A percentile compares a stretch with the other conserved stretches of the same genome.
These are phyloP conservation scores for Mastigias papua DNA, from an alignment of 30 jellyfish, hydroid and myxozoan species.

Conservation along the genomic window DNA sequence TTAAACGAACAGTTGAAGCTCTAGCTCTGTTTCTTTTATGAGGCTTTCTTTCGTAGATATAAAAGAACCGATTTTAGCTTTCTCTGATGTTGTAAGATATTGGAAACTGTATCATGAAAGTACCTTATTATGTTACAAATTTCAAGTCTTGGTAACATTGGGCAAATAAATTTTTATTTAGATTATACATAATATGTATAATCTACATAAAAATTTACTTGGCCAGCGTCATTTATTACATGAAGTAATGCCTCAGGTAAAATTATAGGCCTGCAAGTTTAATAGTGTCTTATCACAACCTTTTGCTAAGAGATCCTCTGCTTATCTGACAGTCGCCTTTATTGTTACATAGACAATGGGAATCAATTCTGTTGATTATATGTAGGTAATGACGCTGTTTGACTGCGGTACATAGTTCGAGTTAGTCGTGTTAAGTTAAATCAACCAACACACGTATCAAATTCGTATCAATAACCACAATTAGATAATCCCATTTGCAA, in stretches of 20 bases:
- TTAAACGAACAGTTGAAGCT: no score
- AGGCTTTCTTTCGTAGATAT: no score
- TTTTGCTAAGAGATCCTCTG: neutral
- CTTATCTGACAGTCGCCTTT: neutral
- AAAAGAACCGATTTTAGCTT: no score
- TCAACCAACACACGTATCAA: neutral
- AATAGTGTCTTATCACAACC: neutral
- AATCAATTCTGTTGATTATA: neutral
- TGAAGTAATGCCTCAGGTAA: neutral
- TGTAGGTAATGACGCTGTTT: neutral
- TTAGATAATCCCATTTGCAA: neutral
- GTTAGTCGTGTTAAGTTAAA: neutral
- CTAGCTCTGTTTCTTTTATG: no score
- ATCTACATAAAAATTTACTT: no score
- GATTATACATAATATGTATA: no score
- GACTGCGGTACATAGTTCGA: constrained; percentile 8
- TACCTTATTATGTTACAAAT: no score
- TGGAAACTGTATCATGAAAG: no score
- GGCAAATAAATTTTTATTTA: no score
- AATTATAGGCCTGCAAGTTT: neutral
- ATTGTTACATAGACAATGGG: constrained; percentile 2
- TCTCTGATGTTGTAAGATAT: no score
- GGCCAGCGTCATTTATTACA: neutral
- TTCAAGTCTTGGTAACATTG: no score
- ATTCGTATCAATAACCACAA: constrained; percentile 1